Evolutionary conservation across 2,797 vertebrate species (phyloP), one percentile per base, ranked within the genome.

Genomic region (Eospalax fontanierii): DNA sequence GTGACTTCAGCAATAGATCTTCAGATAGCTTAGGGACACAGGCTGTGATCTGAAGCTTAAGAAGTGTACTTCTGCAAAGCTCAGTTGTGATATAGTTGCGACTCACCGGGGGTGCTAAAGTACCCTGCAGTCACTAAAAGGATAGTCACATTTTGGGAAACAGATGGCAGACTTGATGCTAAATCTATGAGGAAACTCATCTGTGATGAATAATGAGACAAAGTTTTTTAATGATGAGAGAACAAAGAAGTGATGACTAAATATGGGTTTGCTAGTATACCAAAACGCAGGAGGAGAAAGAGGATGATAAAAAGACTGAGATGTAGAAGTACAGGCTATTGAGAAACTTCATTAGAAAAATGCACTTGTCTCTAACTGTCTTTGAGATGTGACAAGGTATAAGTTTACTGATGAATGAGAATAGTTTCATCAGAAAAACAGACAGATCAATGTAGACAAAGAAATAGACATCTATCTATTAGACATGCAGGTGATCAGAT

Each of bases 31-130:
- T 90, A 43, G 46, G 65, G 74, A 89, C 6, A 75, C 35, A 95
- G 46, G 28, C 46, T 96, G 81, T 95, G 91, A 73, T 87, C 40
- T 84, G 84, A 89, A 91, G 75, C 89, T 95, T 80, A 75, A 79
- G 89, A 74, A 80, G 43, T 35, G 43, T 26, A 75, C 22, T 91
- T 95, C 66, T 89, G 71, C 6, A 38, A 71, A 92, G 80, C 85
- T 93, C 84, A 35, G 75, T 74, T 46, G 28, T 89, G 63, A 90
- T 54, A 71, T 21, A 85, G 68, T 75, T 94, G 87, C 66, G 91
- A 90, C 50, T 82, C 90, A 28, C 59, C 19, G 4, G 68, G 78
- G 38, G 73, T 91, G 63, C 33, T 89, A 16, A 89, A 30, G 28
- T 50, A 70, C 7, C 59, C 68, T 54, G 54, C 38, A 90, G 88